These are phyloP conservation scores for Acutogordius australiensis DNA, from an alignment of 2,888 invertebrate genomes.

Conservation along the genomic window DNA sequence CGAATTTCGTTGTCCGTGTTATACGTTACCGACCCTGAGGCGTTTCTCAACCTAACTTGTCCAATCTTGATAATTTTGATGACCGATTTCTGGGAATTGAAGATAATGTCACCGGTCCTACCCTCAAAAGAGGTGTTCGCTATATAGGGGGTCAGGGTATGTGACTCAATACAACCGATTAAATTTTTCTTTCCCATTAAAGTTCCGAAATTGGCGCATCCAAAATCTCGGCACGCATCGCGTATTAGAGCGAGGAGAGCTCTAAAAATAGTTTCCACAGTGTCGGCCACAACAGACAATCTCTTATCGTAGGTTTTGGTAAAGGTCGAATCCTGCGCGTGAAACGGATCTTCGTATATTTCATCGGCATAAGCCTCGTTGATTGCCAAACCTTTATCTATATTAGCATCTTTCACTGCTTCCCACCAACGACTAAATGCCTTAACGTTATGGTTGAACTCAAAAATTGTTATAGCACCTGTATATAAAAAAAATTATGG, in stretches of 20 bases:
- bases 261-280: background rate
- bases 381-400: background rate
- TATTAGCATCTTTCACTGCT: background rate
- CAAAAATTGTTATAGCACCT: background rate
- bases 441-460: background rate
- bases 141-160: background rate
- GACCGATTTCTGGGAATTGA: background rate
- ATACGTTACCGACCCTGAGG: background rate
- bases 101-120: background rate
- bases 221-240: background rate
- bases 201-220: no score
- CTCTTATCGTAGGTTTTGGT: background rate
- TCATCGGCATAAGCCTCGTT: no score
- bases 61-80: background rate
- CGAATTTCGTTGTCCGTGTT: background rate
- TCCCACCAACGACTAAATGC: background rate
- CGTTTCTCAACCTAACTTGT: background rate
- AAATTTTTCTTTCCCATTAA: background rate
- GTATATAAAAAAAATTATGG: no score
- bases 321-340: no score
- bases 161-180: background rate
- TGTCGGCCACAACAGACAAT: background rate
- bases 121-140: background rate
- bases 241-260: background rate
- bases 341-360: no score